Base-by-base conservation (phyloP, 2,888 invertebrate species). In the Erebia aethiops region DNA sequence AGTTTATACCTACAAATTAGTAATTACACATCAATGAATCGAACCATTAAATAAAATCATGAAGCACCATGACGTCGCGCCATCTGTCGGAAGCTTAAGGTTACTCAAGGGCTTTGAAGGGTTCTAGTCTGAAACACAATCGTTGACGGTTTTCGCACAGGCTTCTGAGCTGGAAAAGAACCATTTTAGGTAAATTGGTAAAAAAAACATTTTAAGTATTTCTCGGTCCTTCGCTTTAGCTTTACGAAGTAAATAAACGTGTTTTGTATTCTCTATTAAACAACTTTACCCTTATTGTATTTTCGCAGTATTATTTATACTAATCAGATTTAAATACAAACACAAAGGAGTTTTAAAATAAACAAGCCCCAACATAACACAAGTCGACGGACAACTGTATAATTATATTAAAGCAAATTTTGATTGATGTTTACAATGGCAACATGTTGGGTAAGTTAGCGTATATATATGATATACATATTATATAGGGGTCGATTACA, bases 371-470 rank as follows among this genome's bases (percentile, higher is more conserved):
- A 69, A 62, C 54, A 71, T 52, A 70, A 71, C 67, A 71, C 35
- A 65, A 73, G 61, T 64, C n/a, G n/a, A 65, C 57, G 61, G 67
- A 74, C 26, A n/a, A 58, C 74, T 52, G 67, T 46, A 68, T 72
- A 74, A 71, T 74, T 70, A 62, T 11, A 67, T 61, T 70, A 70
- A 74, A 71, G 57, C 49, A 58, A 61, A 68, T 54, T 71, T 71
- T 69, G 66, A 75, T 75, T 72, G 43, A 71, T 73, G 72, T 72
- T 76, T 74, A 60, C 43, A 71, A 56, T 68, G 49, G 67, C 56
- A 65, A 74, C 56, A 67, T 35, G 26, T 26, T 54, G n/a, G 35
- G 35, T 35, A 35, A 18, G 1, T 64, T 35, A 54, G 13, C 18
- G 35, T 49, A 26, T 51, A 51, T 49, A 26, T 51, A 54, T 35